A percentile compares a stretch with the other conserved stretches of the same genome.
Conservation (phyloP, 1,140 invertebrate genomes). For the Micrasema minimum region DNA sequence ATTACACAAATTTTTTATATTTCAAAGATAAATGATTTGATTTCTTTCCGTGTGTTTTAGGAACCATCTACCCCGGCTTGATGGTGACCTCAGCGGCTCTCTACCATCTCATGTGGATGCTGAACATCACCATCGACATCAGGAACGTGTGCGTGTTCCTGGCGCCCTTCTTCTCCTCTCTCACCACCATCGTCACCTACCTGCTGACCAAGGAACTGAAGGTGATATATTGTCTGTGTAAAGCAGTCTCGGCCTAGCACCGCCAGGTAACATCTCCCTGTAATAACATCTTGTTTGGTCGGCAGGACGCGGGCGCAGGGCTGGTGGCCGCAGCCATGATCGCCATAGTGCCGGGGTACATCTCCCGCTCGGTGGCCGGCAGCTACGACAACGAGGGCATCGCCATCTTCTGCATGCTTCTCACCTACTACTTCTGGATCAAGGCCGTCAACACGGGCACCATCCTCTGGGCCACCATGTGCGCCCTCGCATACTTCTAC, state of each 20-base stretch:
- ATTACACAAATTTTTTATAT: too few relatives aligned
- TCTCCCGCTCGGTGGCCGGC: conserved; percentile 95
- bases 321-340: conserved; percentile 95
- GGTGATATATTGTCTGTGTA: too few relatives aligned
- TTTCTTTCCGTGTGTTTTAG: too few relatives aligned
- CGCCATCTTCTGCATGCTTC: conserved; percentile 98
- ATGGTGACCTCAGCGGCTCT: conserved; percentile 97
- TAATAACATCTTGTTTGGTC: too few relatives aligned
- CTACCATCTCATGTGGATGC: conserved; percentile 87
- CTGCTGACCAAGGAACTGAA: conserved; percentile 95
- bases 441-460: conserved; percentile 97
- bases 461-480: conserved; percentile 90
- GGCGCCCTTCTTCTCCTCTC: conserved; percentile 95
- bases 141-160: conserved; percentile 98
- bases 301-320: conserved; percentile 90
- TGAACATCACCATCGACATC: conserved; percentile 96
- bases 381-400: conserved; percentile 99
- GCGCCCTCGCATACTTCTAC: conserved; percentile 96
- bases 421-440: conserved; percentile 98
- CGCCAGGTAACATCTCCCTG: too few relatives aligned
- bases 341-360: conserved; percentile 97
- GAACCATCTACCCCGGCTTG: conserved; percentile 96
- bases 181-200: conserved; percentile 96
- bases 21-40: too few relatives aligned
- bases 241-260: too few relatives aligned